Conservation (phyloP, 2,888 invertebrate genomes). For the Tridacna crocea region DNA sequence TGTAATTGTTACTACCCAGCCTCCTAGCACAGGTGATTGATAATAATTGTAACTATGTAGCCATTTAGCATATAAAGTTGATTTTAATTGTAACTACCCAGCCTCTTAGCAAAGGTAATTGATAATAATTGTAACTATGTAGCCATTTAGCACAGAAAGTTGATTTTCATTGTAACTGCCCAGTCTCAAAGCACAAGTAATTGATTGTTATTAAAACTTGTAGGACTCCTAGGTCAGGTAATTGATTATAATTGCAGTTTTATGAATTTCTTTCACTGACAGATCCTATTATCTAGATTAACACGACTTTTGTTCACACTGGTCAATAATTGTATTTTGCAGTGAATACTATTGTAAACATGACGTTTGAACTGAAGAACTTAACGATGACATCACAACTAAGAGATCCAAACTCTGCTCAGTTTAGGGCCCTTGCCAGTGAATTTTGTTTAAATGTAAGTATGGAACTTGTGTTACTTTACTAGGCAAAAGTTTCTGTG, state of each 20-base stretch:
- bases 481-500: too few relatives aligned
- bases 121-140: background rate
- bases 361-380: conserved; percentile 66
- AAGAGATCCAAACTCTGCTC: conserved; percentile 49
- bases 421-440: conserved; percentile 52
- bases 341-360: conserved; percentile 70
- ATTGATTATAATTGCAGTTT: too few relatives aligned
- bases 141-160: background rate
- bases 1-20: background rate
- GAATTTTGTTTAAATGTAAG: conserved; percentile 67
- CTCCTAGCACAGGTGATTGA: background rate
- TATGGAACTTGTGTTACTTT: background rate
- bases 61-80: too few relatives aligned
- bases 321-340: conserved; percentile 28
- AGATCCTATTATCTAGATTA: too few relatives aligned
- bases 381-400: conserved; percentile 62
- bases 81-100: conserved; percentile 40
- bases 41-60: too few relatives aligned
- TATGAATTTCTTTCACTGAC: too few relatives aligned
- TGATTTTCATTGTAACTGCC: background rate
- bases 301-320: too few relatives aligned
- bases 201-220: too few relatives aligned
- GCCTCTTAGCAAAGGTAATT: conserved; percentile 61
- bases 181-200: background rate
- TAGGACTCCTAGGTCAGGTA: too few relatives aligned